Percentiles rank a stretch among this genome's conserved stretches.
Conservation (phyloP, 2,797 vertebrate genomes). For the Pogonophryne albipinna region DNA sequence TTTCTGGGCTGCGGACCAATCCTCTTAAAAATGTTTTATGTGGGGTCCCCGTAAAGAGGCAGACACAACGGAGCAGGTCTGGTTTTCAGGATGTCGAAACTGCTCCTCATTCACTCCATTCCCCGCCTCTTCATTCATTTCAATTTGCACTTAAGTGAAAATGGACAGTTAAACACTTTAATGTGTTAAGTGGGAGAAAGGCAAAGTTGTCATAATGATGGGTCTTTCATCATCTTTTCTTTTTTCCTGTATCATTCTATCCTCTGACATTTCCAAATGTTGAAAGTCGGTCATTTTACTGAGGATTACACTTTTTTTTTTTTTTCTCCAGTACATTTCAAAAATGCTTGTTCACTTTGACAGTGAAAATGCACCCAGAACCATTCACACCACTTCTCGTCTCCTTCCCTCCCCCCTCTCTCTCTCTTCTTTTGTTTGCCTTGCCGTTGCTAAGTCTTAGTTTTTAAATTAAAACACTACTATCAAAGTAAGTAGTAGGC, state of each 20-base stretch:
- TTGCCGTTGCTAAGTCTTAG: slow-evolving; percentile 73
- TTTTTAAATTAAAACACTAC: slow-evolving; percentile 76
- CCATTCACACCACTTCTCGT: slow-evolving; percentile 30
- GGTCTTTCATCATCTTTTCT: slow-evolving; percentile 30
- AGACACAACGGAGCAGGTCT: slow-evolving; percentile 12
- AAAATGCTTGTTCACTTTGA: slow-evolving; percentile 43
- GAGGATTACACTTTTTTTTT: slow-evolving; percentile 6
- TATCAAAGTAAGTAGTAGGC: slow-evolving; percentile 74
- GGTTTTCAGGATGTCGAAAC: slow-evolving; percentile 44
- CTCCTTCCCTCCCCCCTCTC: slow-evolving; percentile 22
- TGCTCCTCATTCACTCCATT: slow-evolving; percentile 55
- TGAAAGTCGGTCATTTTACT: slow-evolving; percentile 30
- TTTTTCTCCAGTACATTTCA: slow-evolving; percentile 8
- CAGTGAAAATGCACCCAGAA: slow-evolving; percentile 54
- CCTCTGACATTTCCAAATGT: slow-evolving; percentile 48
- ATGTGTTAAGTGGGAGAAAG: slow-evolving; percentile 26
- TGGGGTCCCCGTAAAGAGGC: slow-evolving; percentile 24
- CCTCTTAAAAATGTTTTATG: slow-evolving; percentile 27
- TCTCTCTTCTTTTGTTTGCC: slow-evolving; percentile 51
- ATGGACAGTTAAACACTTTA: slow-evolving; percentile 40
- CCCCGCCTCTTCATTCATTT: slow-evolving; percentile 55
- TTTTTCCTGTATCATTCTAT: slow-evolving; percentile 20
- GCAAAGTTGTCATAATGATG: slow-evolving; percentile 70
- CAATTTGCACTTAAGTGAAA: slow-evolving; percentile 75
- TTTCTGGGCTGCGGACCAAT: slow-evolving; percentile 52